Conservation (phyloP, 2,113 vertebrate species). For the Panurus biarmicus region DNA sequence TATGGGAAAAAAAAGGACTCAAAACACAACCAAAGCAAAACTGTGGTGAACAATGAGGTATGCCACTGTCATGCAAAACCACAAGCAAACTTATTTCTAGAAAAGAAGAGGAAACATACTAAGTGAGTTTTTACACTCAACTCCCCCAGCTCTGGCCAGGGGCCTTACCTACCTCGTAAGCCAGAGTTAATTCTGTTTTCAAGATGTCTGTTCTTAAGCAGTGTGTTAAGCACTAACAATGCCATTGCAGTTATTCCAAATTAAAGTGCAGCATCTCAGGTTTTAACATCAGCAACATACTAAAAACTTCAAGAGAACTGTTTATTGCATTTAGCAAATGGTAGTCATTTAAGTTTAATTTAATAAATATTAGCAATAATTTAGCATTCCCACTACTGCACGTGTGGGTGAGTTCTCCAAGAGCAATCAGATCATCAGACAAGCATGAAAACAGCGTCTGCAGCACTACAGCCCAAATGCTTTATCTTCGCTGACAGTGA, state of each 20-base stretch:
- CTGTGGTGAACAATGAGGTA: neutral
- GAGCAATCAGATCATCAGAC: neutral
- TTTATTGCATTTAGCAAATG: neutral
- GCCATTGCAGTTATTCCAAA: neutral
- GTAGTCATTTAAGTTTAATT: neutral
- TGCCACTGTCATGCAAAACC: neutral
- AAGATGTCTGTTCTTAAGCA: neutral
- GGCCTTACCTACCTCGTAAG: neutral
- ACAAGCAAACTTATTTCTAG: neutral
- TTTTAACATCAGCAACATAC: neutral
- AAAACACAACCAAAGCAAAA: neutral
- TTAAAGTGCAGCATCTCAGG: neutral
- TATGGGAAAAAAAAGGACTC: rapidly evolving
- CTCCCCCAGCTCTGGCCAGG: neutral
- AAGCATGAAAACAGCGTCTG: neutral
- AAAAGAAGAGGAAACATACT: neutral
- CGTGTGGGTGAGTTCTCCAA: neutral
- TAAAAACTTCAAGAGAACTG: neutral
- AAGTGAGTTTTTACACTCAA: neutral
- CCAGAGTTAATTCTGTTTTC: neutral
- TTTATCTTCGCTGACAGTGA: neutral
- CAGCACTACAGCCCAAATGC: neutral
- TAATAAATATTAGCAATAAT: neutral
- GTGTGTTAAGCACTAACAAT: neutral
- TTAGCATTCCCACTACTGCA: neutral